A percentile compares a stretch with the other conserved stretches of the same genome.
Evolutionary conservation across 2,888 invertebrate genomes (phyloP).

Genomic region (Thymelicus sylvestris): DNA sequence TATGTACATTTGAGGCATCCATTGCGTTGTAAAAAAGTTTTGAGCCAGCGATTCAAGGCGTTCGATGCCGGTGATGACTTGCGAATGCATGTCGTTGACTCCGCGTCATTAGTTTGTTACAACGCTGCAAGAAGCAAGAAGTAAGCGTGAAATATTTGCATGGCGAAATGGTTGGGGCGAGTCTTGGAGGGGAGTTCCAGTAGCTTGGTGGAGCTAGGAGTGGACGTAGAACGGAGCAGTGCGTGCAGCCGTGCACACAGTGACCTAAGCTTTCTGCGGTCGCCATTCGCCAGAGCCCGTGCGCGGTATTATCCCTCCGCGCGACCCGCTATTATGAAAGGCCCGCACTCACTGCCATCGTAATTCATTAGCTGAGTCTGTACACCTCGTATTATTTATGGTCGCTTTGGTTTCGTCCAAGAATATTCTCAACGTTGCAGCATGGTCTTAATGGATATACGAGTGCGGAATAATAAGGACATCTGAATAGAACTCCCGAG

Average conservation of each 20-base stretch:
- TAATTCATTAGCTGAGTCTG: conserved; percentile 79
- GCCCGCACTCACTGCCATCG: conserved; percentile 61
- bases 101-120: conserved; percentile 57
- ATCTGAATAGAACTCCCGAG: conserved; percentile 69
- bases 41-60: conserved; percentile 20
- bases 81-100: conserved; percentile 72
- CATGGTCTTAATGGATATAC: conserved; percentile 58
- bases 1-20: conserved; percentile 28
- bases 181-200: too few relatives aligned
- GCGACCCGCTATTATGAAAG: conserved; percentile 63
- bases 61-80: conserved; percentile 62
- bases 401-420: conserved; percentile 70
- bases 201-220: too few relatives aligned
- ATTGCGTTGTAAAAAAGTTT: conserved; percentile 26
- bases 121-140: conserved; percentile 67
- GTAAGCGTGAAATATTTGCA: conserved; percentile 72
- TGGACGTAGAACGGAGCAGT: too few relatives aligned
- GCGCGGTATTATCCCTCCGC: conserved; percentile 17
- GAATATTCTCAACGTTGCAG: conserved; percentile 68
- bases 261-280: not conserved
- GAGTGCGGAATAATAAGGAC: conserved; percentile 64
- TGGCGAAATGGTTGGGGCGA: conserved; percentile 49
- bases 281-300: conserved; percentile 10
- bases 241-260: not conserved
- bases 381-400: conserved; percentile 75